Conservation (phyloP, 2,113 vertebrate genomes). For the Dunckerocampus dactyliophorus region DNA sequence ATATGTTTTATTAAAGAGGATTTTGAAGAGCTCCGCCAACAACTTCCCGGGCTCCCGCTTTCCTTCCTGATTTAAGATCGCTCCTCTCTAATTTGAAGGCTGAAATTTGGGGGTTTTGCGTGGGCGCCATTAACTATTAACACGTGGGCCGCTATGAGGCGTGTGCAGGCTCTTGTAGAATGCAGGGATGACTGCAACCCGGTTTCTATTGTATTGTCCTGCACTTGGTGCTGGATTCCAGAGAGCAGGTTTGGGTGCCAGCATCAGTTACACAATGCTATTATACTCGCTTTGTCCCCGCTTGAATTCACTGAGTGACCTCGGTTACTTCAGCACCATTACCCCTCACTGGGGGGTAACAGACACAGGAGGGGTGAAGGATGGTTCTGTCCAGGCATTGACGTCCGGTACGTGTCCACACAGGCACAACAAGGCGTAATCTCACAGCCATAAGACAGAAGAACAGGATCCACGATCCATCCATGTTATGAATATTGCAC, state of each 20-base stretch:
- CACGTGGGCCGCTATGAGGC: conserved; percentile 32
- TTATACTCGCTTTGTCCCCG: conserved; percentile 23
- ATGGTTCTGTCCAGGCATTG: conserved; percentile 36
- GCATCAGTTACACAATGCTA: conserved; percentile 44
- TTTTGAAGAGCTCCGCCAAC: conserved; percentile 61
- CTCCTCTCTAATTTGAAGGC: conserved; percentile 57
- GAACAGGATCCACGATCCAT: conserved; percentile 9
- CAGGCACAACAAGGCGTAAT: not conserved
- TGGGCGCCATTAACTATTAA: conserved; percentile 63
- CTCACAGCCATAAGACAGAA: conserved; percentile 2
- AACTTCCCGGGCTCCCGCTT: conserved; percentile 38
- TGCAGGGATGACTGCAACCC: conserved; percentile 33
- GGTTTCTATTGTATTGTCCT: too few species aligned
- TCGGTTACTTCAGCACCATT: conserved; percentile 56
- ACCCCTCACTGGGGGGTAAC: conserved; percentile 30
- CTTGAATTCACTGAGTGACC: conserved; percentile 42
- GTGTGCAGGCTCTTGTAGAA: conserved; percentile 36
- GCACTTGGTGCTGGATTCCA: conserved; percentile 12
- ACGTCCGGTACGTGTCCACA: conserved; percentile 39
- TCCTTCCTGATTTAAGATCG: conserved; percentile 45
- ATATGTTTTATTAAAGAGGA: conserved; percentile 72
- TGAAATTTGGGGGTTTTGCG: conserved; percentile 56
- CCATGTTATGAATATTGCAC: conserved; percentile 22
- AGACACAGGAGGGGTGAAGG: conserved; percentile 12
- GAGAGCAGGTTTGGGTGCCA: conserved; percentile 9